Percentiles rank a stretch among this genome's conserved stretches.
phyloP scores from a whole-genome alignment of 2,888 invertebrate genomes.

The Raillietiella orientalis region DNA sequence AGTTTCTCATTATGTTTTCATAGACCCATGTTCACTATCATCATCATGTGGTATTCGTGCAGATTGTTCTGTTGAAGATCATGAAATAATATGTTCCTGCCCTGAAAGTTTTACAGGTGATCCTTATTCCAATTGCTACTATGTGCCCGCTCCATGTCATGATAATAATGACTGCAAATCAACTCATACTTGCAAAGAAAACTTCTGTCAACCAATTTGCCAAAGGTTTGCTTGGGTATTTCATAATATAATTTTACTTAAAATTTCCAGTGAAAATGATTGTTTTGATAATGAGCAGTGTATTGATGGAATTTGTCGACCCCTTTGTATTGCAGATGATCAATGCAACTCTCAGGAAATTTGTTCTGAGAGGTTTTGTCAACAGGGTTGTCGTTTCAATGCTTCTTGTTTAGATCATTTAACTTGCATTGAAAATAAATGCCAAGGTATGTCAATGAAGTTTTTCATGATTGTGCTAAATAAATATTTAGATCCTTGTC shows the following conservation, averaged over 20 bases:
- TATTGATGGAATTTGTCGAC: conserved; percentile 42
- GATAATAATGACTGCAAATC: conserved; percentile 29
- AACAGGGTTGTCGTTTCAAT: conserved; percentile 56
- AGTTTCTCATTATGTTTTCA: conserved; percentile 5
- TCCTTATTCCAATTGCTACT: conserved; percentile 33
- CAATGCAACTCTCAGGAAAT: conserved; percentile 48
- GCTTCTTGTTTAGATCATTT: conserved; percentile 34
- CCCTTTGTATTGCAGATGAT: conserved; percentile 53
- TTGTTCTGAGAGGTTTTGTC: conserved; percentile 53
- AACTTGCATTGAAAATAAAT: conserved; percentile 49
- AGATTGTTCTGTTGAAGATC: conserved; percentile 29
- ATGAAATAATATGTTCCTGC: conserved; percentile 38
- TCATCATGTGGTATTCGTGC: conserved; percentile 50
- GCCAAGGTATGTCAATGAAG: conserved; percentile 23
- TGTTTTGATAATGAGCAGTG: conserved; percentile 61
- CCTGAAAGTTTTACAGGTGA: conserved; percentile 35
- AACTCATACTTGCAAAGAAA: conserved; percentile 38
- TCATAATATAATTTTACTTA: background rate
- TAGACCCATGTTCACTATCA: conserved; percentile 34
- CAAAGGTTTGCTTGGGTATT: conserved; percentile 21
- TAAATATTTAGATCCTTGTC: background rate
- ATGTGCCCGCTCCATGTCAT: conserved; percentile 27
- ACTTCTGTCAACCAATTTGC: conserved; percentile 40
- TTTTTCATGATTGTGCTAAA: background rate
- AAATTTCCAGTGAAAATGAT: conserved; percentile 29